Evolutionary conservation across 2,888 invertebrate genomes (phyloP).

Genomic region (Dryadula phaetusa): DNA sequence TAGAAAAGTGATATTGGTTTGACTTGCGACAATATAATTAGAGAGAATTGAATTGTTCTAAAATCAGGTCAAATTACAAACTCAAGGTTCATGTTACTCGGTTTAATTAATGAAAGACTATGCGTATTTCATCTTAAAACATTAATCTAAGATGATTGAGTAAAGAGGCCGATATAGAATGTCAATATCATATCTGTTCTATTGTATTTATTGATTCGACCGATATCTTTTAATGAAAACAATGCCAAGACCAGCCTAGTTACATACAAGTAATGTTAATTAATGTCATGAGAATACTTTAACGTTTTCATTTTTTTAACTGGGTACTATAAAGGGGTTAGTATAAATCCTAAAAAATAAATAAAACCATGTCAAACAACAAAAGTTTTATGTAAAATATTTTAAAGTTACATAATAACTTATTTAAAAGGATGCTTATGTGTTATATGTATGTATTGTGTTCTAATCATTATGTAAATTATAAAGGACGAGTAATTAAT

Average conservation of each 20-base stretch:
- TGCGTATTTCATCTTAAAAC: slow-evolving; percentile 34
- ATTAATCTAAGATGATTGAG: slow-evolving; percentile 47
- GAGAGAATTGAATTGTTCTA: slow-evolving; percentile 12
- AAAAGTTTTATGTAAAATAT: too few species aligned
- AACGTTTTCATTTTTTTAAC: background rate
- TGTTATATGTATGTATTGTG: too few species aligned
- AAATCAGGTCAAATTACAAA: slow-evolving; percentile 39
- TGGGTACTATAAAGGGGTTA: background rate
- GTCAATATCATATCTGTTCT: slow-evolving; percentile 43
- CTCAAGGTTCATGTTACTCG: slow-evolving; percentile 42
- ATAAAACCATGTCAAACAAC: too few species aligned
- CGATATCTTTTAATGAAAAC: slow-evolving; percentile 44
- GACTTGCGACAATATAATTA: background rate
- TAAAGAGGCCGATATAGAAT: slow-evolving; percentile 48
- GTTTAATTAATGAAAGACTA: slow-evolving; percentile 37
- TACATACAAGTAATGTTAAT: slow-evolving; percentile 8
- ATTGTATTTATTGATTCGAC: slow-evolving; percentile 47
- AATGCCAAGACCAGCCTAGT: slow-evolving; percentile 34
- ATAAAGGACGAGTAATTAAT: background rate
- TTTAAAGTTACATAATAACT: too few species aligned
- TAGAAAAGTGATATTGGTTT: too few species aligned
- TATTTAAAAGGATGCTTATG: too few species aligned
- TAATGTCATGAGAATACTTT: background rate
- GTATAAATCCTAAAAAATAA: background rate
- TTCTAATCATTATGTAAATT: background rate